phyloP scores from a whole-genome alignment of 2,888 invertebrate genomes.

The Galerucella pusilla region DNA sequence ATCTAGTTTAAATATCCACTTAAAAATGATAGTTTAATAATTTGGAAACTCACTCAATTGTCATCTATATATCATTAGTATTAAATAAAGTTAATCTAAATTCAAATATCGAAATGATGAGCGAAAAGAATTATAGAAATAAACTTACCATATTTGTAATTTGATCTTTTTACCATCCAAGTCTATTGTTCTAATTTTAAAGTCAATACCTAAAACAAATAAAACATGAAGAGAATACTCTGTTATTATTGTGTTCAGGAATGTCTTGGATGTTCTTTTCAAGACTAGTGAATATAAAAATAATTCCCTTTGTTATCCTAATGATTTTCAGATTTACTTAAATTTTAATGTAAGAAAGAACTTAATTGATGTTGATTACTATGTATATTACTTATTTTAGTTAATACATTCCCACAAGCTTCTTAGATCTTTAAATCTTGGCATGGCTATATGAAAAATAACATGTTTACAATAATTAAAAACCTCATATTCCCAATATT shows the following conservation, averaged over 20 bases:
- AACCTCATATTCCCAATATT: not conserved
- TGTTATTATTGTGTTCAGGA: not conserved
- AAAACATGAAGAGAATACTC: not conserved
- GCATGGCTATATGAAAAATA: not conserved
- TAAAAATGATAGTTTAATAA: too few species aligned
- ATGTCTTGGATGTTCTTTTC: not conserved
- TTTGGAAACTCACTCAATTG: too few species aligned
- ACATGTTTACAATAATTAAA: not conserved
- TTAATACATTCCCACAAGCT: not conserved
- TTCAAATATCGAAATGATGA: too few species aligned
- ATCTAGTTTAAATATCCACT: too few species aligned
- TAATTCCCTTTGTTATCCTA: not conserved
- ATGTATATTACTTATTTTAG: not conserved
- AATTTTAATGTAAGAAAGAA: too few species aligned
- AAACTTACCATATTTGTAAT: conserved; percentile 94
- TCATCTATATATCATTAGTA: too few species aligned
- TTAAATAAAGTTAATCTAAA: too few species aligned
- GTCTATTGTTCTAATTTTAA: conserved; percentile 98
- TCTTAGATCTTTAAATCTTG: too few species aligned
- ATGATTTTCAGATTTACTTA: not conserved
- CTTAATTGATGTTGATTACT: too few species aligned
- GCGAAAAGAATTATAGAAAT: not conserved
- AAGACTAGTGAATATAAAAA: too few species aligned
- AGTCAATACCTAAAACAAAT: conserved; percentile 89
- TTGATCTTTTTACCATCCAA: conserved; percentile 98